Base-by-base conservation (phyloP, 2,113 vertebrate genomes). In the Entelurus aequoreus region DNA sequence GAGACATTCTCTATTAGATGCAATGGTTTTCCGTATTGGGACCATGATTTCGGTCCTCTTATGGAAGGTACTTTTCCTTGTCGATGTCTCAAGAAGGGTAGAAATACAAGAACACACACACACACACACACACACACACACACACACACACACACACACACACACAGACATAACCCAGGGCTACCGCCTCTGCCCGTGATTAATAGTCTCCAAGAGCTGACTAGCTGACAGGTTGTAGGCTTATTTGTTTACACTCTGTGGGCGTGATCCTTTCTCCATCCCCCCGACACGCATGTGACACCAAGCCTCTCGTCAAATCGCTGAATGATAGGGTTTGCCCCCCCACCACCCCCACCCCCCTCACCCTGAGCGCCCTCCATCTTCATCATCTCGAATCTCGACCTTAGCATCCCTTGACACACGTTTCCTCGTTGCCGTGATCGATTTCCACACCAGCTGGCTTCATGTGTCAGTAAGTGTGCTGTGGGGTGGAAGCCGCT, bases 111-210 rank as follows among this genome's bases (percentile, higher is more conserved):
- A 28, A 28, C 28, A 28, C 28, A 28, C 28, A 28, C 28, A 28
- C 28, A 28, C 28, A 28, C n/a, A n/a, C 63, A 69, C 67, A 65
- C 58, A 72, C 40, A 47, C n/a, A 52, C 60, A 69, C 8, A 59
- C 55, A 71, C 53, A 60, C 56, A 61, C 61, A 63, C 49, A 69
- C 59, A 15, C 73, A 77, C 64, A 57, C 74, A 73, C 48, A 74
- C 55, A 68, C 65, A 76, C 60, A 74, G 77, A 77, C 71, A 48
- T 70, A 66, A 78, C 82, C 84, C 71, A 57, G 67, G 81, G 84
- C 83, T 71, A 64, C 81, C 76, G 82, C 80, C 83, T 83, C 85
- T 82, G 74, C 75, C 48, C 78, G 72, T 74, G 76, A 81, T 82
- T 81, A 78, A 80, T 71, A 68, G 72, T 76, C 78, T 66, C 60